These are phyloP conservation scores for Beris morrisii DNA, from an alignment of 2,888 invertebrate species.

Conservation along the genomic window DNA sequence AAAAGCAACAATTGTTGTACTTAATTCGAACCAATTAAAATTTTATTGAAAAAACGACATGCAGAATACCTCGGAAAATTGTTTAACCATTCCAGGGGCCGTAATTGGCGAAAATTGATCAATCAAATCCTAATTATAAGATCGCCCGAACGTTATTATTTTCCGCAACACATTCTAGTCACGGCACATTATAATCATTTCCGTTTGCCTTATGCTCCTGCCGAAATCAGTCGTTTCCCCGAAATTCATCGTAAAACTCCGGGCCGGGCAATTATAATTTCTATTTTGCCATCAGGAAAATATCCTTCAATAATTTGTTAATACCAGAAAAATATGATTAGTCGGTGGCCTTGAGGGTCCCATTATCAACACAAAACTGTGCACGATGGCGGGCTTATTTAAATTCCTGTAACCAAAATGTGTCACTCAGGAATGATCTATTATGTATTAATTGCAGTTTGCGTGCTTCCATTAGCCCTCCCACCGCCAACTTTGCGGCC, in stretches of 20 bases:
- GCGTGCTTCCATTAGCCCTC: conserved; percentile 30
- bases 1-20: no score
- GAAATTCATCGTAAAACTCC: background rate
- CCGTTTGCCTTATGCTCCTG: conserved; percentile 9
- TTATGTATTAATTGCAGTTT: conserved; percentile 36
- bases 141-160: conserved; percentile 22
- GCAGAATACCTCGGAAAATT: no score
- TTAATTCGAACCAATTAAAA: no score
- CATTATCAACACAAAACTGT: conserved; percentile 16
- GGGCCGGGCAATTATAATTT: conserved; percentile 5
- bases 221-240: conserved; percentile 7
- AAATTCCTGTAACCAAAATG: conserved; percentile 34
- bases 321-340: conserved; percentile 8
- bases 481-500: conserved; percentile 10
- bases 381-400: conserved; percentile 25
- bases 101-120: conserved; percentile 5
- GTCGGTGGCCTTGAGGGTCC: conserved; percentile 22
- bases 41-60: no score
- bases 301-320: conserved; percentile 19
- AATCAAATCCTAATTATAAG: conserved; percentile 16
- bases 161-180: conserved; percentile 20
- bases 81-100: no score
- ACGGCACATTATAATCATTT: conserved; percentile 29
- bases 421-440: conserved; percentile 35
- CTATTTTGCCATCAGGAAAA: background rate